These are phyloP conservation scores for Chrysochloris asiatica DNA, from an alignment of 2,113 vertebrate genomes.

Conservation along the genomic window DNA sequence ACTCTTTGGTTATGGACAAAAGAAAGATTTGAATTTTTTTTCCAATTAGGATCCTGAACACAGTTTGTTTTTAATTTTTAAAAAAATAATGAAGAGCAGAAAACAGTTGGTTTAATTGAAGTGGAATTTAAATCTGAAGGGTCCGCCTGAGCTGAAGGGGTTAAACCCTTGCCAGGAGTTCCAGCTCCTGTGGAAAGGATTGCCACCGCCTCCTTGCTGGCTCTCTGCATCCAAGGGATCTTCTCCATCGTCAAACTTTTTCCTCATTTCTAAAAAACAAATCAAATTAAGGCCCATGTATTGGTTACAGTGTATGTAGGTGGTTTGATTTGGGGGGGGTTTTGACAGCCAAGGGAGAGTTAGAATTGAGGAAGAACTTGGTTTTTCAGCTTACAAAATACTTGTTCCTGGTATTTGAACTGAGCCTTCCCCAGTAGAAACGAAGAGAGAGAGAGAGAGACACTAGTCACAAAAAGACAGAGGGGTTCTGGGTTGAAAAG, in stretches of 20 bases:
- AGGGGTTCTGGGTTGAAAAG: too few species aligned
- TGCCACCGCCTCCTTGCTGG: constrained; percentile 90
- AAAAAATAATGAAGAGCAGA: constrained; percentile 76
- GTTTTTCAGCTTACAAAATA: neutral
- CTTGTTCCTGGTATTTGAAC: neutral
- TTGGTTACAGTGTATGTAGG: neutral
- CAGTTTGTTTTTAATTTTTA: constrained; percentile 80
- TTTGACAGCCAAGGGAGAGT: too few species aligned
- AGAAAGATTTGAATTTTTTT: constrained; percentile 73
- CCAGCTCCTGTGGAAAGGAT: constrained; percentile 91
- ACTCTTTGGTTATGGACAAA: constrained; percentile 83
- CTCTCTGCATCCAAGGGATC: constrained; percentile 97
- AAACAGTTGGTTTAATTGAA: constrained; percentile 90
- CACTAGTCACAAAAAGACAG: neutral
- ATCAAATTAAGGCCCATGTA: neutral
- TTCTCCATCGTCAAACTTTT: constrained; percentile 96
- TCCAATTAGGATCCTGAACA: constrained; percentile 78
- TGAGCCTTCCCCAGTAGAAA: too few species aligned
- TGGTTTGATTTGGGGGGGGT: rapidly evolving
- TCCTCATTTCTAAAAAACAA: constrained; percentile 92
- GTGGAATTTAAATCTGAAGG: constrained; percentile 97
- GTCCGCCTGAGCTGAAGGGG: constrained; percentile 95
- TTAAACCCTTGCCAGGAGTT: constrained; percentile 96
- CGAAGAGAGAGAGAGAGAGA: too few species aligned
- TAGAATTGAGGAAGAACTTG: neutral